These are phyloP conservation scores for Melipona bicolor DNA, from an alignment of 2,888 invertebrate species.

Conservation along the genomic window DNA sequence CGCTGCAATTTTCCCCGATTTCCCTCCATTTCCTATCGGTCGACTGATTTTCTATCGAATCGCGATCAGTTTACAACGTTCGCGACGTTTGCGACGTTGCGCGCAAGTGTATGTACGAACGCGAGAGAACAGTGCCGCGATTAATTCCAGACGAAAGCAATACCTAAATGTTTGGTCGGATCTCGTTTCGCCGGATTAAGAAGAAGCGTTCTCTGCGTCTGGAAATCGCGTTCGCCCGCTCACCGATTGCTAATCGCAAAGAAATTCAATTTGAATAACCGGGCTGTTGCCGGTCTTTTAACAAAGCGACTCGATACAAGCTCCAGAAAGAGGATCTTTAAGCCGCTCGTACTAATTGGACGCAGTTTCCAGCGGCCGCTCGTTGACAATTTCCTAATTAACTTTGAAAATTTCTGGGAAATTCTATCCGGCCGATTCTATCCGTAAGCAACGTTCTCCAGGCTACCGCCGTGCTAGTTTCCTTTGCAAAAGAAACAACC, in stretches of 20 bases:
- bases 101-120: too few species aligned
- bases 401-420: constrained; percentile 32
- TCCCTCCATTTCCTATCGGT: neutral
- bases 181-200: constrained; percentile 36
- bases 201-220: constrained; percentile 20
- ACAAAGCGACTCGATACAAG: constrained; percentile 20
- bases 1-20: neutral
- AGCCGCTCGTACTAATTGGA: constrained; percentile 50
- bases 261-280: constrained; percentile 54
- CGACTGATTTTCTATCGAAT: neutral
- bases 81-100: too few species aligned
- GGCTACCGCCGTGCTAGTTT: neutral
- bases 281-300: constrained; percentile 26
- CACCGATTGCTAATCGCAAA: constrained; percentile 43
- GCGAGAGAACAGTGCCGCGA: too few species aligned
- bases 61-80: too few species aligned
- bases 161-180: constrained; percentile 24
- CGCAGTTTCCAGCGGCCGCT: constrained; percentile 19
- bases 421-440: neutral
- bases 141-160: too few species aligned
- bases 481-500: neutral
- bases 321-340: constrained; percentile 26
- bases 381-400: constrained; percentile 54
- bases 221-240: constrained; percentile 13
- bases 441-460: neutral